A percentile compares a stretch with the other conserved stretches of the same genome.
These are phyloP conservation scores for Chloroceryle inda DNA, from an alignment of 2,797 vertebrate genomes.

Conservation along the genomic window DNA sequence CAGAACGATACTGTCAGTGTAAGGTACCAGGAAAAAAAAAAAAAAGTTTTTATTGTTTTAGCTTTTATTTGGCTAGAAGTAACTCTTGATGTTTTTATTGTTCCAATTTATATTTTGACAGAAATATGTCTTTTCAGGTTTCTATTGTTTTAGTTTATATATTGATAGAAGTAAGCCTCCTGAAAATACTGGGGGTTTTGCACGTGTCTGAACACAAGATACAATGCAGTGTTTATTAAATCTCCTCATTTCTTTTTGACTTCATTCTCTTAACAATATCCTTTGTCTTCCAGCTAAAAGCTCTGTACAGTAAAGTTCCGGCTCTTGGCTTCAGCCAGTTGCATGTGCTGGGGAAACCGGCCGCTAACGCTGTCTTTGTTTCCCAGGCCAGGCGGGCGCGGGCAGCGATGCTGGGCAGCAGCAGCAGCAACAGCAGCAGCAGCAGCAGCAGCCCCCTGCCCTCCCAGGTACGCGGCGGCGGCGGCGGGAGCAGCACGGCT, in stretches of 20 bases:
- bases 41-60: background rate
- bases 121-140: background rate
- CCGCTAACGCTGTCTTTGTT: conserved; percentile 78
- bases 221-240: rapidly evolving
- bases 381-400: conserved; percentile 84
- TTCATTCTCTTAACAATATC: background rate
- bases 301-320: background rate
- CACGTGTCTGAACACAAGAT: rapidly evolving
- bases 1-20: background rate
- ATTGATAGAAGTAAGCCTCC: background rate
- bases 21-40: background rate
- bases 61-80: background rate
- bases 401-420: conserved; percentile 81
- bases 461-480: conserved; percentile 86
- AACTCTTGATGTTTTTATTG: no score
- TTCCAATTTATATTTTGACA: background rate
- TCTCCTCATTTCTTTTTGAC: background rate
- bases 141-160: no score
- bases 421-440: conserved; percentile 85
- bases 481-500: background rate
- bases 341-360: conserved; percentile 2
- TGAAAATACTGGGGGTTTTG: background rate
- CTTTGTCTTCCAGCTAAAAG: background rate
- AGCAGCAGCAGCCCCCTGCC: conserved; percentile 80
- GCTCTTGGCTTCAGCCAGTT: background rate